These are phyloP conservation scores for Corydoras sp. DNA, from an alignment of 2,113 vertebrate species.

Conservation along the genomic window DNA sequence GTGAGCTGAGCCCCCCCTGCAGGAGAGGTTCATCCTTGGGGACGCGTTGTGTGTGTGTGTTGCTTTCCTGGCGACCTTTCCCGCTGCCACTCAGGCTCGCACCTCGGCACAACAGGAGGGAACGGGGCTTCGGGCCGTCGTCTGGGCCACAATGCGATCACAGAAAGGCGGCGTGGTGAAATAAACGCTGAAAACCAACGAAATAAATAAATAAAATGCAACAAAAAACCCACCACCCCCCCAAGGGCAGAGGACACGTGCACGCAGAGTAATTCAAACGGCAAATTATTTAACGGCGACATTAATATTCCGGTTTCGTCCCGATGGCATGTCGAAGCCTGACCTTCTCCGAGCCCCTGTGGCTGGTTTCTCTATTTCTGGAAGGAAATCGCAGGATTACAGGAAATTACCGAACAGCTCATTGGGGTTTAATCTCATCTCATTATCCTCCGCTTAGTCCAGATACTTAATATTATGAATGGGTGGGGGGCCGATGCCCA, in stretches of 20 bases:
- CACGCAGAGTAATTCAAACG: constrained; percentile 5
- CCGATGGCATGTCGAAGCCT: constrained; percentile 13
- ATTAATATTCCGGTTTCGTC: constrained; percentile 38
- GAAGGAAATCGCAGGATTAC: constrained; percentile 5
- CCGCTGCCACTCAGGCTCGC: constrained; percentile 44
- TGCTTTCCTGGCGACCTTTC: constrained; percentile 52
- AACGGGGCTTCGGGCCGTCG: constrained; percentile 39
- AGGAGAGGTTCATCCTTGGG: constrained; percentile 44
- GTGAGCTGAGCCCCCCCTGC: constrained; percentile 45
- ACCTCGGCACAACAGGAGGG: constrained; percentile 61
- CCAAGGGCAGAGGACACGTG: constrained; percentile 21
- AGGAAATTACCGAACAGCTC: background rate
- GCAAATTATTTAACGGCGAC: constrained; percentile 29
- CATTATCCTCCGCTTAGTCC: too few relatives aligned
- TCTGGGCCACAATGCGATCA: constrained; percentile 37
- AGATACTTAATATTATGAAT: too few relatives aligned
- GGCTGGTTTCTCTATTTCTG: constrained; percentile 1
- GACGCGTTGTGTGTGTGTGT: constrained; percentile 35
- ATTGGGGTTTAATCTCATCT: background rate
- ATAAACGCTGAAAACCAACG: too few relatives aligned
- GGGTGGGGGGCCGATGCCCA: too few relatives aligned
- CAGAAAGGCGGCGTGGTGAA: too few relatives aligned
- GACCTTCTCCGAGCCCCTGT: constrained; percentile 26
- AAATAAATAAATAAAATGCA: too few relatives aligned
- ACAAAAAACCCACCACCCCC: background rate